Conservation (phyloP, 2,888 invertebrate genomes). For the Himalopsyche tibetana region DNA sequence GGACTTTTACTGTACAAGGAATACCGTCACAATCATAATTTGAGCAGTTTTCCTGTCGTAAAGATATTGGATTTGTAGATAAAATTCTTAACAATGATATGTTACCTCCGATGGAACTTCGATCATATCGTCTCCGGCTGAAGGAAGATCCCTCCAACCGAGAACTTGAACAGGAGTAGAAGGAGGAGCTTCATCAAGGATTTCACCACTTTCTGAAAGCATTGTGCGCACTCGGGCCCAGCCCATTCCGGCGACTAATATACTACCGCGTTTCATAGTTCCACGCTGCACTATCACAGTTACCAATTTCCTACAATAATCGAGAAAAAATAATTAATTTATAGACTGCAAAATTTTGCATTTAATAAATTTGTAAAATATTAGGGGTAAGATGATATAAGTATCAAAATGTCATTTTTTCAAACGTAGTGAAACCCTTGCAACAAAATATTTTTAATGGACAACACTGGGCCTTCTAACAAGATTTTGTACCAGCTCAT, state of each 20-base stretch:
- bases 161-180: conserved; percentile 89
- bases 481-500: too few species aligned
- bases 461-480: too few species aligned
- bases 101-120: conserved; percentile 87
- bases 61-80: conserved; percentile 23
- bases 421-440: too few species aligned
- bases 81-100: neutral
- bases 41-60: too few species aligned
- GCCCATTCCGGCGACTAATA: conserved; percentile 88
- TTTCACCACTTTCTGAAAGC: conserved; percentile 85
- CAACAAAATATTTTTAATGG: too few species aligned
- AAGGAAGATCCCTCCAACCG: conserved; percentile 94
- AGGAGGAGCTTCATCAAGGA: conserved; percentile 83
- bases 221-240: conserved; percentile 88
- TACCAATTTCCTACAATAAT: conserved; percentile 82
- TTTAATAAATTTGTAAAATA: too few species aligned
- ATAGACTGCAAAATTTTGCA: too few species aligned
- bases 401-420: too few species aligned
- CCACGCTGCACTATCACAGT: conserved; percentile 92
- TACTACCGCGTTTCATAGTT: conserved; percentile 85
- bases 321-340: conserved; percentile 20
- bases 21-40: too few species aligned
- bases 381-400: too few species aligned
- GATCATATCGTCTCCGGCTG: conserved; percentile 91
- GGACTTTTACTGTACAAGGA: too few species aligned